Conservation (phyloP, 2,797 vertebrate species). For the Manis pentadactyla region DNA sequence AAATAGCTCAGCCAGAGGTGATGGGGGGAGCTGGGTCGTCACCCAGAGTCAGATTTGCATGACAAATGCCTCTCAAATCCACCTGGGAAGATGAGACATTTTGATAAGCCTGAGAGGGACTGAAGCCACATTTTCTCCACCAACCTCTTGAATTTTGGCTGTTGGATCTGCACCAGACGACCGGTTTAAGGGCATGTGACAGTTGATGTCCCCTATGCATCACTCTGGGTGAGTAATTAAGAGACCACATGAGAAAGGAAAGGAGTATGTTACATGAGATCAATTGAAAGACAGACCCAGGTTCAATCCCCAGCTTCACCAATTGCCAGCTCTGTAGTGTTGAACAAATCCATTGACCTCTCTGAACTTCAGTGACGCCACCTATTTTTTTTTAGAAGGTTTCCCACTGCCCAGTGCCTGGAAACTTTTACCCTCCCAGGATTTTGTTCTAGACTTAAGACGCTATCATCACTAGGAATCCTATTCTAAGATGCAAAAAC, state of each 20-base stretch:
- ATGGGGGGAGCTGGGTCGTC: background rate
- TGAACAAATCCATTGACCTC: background rate
- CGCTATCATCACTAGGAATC: background rate
- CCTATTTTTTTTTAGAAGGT: background rate
- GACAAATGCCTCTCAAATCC: background rate
- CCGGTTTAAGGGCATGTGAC: background rate
- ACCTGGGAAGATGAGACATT: background rate
- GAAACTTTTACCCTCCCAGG: background rate
- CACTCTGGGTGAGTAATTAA: background rate
- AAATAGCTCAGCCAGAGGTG: background rate
- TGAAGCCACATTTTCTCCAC: background rate
- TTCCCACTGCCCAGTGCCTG: background rate
- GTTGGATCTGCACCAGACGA: fast-evolving
- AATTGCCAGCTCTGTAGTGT: background rate
- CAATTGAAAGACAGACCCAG: background rate
- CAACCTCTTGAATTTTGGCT: background rate
- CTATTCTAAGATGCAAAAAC: background rate
- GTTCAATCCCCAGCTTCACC: background rate
- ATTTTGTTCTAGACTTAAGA: background rate
- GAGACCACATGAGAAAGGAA: background rate
- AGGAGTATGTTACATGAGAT: background rate
- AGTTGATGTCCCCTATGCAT: background rate
- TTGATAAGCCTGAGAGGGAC: background rate
- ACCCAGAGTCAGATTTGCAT: background rate
- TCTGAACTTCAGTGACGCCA: background rate